phyloP scores from a whole-genome alignment of 2,888 invertebrate genomes.

The Sphaeridia pumilis region DNA sequence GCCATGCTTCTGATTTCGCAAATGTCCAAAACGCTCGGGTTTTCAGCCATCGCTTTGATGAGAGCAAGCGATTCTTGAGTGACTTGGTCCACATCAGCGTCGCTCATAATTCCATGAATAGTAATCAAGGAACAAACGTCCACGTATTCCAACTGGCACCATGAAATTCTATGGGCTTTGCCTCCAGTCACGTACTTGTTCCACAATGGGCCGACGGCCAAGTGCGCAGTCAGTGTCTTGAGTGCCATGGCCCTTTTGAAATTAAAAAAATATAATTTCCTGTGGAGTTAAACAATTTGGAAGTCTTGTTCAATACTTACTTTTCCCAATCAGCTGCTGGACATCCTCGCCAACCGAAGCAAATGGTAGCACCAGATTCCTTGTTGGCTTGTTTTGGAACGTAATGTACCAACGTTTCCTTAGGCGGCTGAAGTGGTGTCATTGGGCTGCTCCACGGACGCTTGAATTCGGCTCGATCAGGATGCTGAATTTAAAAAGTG shows the following conservation, averaged over 20 bases:
- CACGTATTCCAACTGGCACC: constrained; percentile 34
- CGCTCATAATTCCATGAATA: constrained; percentile 24
- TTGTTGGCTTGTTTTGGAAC: constrained; percentile 25
- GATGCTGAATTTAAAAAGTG: constrained; percentile 11
- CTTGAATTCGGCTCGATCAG: constrained; percentile 18
- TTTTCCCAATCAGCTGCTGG: constrained; percentile 27
- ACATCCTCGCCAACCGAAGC: constrained; percentile 34
- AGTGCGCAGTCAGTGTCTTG: constrained; percentile 32
- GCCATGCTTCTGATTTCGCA: constrained; percentile 28
- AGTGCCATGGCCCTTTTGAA: constrained; percentile 22
- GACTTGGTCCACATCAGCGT: constrained; percentile 19
- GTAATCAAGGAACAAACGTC: constrained; percentile 31
- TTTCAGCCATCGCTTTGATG: constrained; percentile 15
- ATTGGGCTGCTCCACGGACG: constrained; percentile 25
- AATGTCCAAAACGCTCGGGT: constrained; percentile 13
- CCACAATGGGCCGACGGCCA: constrained; percentile 33
- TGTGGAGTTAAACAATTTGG: background rate
- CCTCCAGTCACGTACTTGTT: constrained; percentile 28
- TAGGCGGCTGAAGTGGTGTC: constrained; percentile 14
- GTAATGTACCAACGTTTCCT: constrained; percentile 18
- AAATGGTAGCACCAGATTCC: constrained; percentile 24
- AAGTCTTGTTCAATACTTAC: constrained; percentile 14
- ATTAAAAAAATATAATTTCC: background rate
- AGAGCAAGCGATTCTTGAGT: constrained; percentile 15
- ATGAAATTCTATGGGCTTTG: constrained; percentile 32